A percentile compares a stretch with the other conserved stretches of the same genome.
These are phyloP conservation scores for Leptopterna dolabrata DNA, from an alignment of 2,888 invertebrate species.

Conservation along the genomic window DNA sequence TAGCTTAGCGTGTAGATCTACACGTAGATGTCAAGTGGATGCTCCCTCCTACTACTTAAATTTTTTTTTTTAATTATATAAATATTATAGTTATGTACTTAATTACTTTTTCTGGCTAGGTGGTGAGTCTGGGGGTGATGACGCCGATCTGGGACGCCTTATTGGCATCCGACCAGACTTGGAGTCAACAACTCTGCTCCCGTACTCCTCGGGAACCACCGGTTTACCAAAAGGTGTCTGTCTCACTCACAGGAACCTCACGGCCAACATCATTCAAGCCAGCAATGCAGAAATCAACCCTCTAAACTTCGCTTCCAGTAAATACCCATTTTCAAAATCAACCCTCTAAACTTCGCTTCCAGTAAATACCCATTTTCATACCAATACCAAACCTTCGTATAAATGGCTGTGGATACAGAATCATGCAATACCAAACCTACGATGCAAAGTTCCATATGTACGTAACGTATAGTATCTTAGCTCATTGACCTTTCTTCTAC, in stretches of 20 bases:
- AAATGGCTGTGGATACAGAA: too few relatives aligned
- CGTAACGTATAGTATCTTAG: too few relatives aligned
- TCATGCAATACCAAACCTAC: too few relatives aligned
- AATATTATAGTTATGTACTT: too few relatives aligned
- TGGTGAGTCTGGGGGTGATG: neutral
- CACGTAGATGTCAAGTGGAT: too few relatives aligned
- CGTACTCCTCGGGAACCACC: constrained; percentile 57
- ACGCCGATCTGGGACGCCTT: neutral
- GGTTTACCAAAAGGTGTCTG: constrained; percentile 59
- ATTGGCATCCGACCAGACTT: neutral
- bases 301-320: constrained; percentile 20
- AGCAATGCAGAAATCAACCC: constrained; percentile 9
- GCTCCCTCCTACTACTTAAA: too few relatives aligned
- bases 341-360: neutral
- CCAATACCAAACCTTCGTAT: too few relatives aligned
- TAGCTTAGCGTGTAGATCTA: too few relatives aligned
- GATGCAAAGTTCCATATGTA: too few relatives aligned
- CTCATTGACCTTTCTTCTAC: too few relatives aligned
- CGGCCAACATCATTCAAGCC: constrained; percentile 39
- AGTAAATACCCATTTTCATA: constrained; percentile 21
- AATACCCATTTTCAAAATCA: neutral
- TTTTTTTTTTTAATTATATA: too few relatives aligned
- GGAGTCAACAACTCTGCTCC: constrained; percentile 41
- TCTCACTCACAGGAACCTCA: constrained; percentile 52
- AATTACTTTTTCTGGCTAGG: too few relatives aligned